phyloP scores from a whole-genome alignment of 2,113 vertebrate genomes.

The Heterotis niloticus region DNA sequence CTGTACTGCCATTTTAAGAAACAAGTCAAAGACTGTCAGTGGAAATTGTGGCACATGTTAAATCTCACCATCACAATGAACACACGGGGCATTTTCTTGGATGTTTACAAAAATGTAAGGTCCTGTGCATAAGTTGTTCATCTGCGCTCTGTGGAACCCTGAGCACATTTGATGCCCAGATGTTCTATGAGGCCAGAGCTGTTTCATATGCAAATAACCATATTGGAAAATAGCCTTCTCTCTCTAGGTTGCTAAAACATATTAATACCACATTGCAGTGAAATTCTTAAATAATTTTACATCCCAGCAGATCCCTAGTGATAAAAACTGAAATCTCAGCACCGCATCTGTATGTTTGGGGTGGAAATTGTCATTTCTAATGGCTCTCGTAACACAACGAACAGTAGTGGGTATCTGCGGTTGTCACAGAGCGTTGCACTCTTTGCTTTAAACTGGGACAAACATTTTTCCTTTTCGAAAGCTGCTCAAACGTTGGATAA shows the following conservation, averaged over 20 bases:
- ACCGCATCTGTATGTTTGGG: no score
- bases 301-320: neutral
- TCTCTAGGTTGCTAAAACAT: neutral
- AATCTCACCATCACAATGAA: no score
- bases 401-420: neutral
- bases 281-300: conserved; percentile 1
- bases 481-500: neutral
- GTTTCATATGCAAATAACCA: conserved; percentile 13
- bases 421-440: neutral
- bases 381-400: neutral
- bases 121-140: neutral
- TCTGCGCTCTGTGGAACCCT: neutral
- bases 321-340: neutral
- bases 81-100: neutral
- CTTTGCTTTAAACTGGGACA: neutral
- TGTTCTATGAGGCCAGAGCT: neutral
- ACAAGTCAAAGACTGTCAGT: no score
- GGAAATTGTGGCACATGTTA: no score
- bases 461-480: neutral
- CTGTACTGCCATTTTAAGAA: no score
- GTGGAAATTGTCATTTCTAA: neutral
- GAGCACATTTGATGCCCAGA: neutral
- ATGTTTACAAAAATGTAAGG: neutral
- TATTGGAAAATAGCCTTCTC: neutral
- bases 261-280: neutral